Percentiles rank a stretch among this genome's conserved stretches.
phyloP scores from a whole-genome alignment of 2,113 vertebrate species.

The Orthonyx spaldingii region DNA sequence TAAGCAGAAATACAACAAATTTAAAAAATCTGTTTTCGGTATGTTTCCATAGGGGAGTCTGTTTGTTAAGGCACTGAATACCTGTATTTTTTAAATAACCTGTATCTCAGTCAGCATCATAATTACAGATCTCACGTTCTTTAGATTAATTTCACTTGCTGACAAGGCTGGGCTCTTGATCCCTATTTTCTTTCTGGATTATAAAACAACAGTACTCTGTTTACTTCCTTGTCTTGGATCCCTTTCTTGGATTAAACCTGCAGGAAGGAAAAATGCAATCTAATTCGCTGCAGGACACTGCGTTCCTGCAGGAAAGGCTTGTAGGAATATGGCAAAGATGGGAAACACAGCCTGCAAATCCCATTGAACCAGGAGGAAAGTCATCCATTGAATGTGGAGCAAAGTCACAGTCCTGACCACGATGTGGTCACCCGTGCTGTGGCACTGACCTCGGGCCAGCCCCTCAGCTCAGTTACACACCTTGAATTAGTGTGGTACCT shows the following conservation, averaged over 20 bases:
- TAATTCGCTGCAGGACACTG: neutral
- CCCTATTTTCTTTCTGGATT: neutral
- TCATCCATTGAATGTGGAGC: too few species aligned
- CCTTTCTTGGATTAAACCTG: neutral
- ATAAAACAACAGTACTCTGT: neutral
- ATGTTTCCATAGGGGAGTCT: neutral
- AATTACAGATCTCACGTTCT: neutral
- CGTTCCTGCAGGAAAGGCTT: neutral
- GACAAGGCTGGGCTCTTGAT: neutral
- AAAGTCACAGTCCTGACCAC: neutral
- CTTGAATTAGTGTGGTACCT: too few species aligned
- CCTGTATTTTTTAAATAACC: neutral
- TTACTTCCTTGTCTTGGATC: neutral
- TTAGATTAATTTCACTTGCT: neutral
- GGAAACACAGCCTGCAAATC: neutral
- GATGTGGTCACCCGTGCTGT: neutral
- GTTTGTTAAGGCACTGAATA: neutral
- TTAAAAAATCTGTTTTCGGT: neutral
- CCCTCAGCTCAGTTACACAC: neutral
- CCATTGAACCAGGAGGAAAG: neutral
- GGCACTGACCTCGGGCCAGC: neutral
- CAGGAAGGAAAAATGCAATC: slow-evolving; percentile 4
- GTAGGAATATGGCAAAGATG: neutral
- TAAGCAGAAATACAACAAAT: neutral
- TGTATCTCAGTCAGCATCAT: neutral